Evolutionary conservation across 2,888 invertebrate genomes (phyloP).

Genomic region (Microlaimidae sp.): DNA sequence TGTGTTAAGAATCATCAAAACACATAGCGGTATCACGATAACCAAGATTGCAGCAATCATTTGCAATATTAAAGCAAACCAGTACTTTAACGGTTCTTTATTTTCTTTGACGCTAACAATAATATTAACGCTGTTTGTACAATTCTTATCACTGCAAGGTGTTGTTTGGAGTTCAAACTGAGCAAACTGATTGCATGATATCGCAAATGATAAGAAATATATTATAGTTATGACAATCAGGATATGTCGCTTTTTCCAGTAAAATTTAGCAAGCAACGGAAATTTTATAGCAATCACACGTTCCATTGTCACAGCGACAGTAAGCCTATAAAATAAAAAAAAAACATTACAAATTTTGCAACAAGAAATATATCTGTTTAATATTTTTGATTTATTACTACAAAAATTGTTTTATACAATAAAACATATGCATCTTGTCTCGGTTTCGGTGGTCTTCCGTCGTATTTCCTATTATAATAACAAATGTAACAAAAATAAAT

Average conservation of each 20-base stretch:
- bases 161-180: neutral
- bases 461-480: too few relatives aligned
- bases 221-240: neutral
- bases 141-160: neutral
- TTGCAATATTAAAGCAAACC: neutral
- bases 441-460: too few relatives aligned
- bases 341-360: neutral
- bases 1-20: neutral
- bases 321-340: slow-evolving; percentile 1
- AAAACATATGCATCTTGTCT: too few relatives aligned
- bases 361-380: too few relatives aligned
- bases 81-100: neutral
- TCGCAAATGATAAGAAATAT: neutral
- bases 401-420: too few relatives aligned
- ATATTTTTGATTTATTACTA: too few relatives aligned
- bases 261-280: neutral
- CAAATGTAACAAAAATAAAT: too few relatives aligned
- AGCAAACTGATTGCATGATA: neutral
- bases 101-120: neutral
- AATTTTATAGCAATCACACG: neutral
- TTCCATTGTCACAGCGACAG: slow-evolving; percentile 3
- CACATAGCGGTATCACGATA: neutral
- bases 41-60: neutral
- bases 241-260: neutral
- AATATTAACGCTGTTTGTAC: too few relatives aligned